Conservation (phyloP, 2,888 invertebrate genomes). For the Nysson spinosus region DNA sequence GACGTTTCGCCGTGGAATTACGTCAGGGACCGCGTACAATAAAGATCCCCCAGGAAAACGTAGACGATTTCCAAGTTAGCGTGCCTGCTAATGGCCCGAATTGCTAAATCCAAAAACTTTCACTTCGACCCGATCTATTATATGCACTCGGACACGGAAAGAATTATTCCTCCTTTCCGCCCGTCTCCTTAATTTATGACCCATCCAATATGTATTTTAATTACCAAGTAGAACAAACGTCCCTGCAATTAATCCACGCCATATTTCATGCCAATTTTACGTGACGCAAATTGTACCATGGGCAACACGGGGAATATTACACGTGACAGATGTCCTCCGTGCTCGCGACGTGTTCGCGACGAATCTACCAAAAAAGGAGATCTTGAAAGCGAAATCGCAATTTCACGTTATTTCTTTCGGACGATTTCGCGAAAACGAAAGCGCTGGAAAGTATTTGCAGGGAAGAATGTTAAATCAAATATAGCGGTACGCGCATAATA, state of each 20-base stretch:
- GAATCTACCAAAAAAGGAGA: conserved; percentile 31
- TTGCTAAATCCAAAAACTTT: conserved; percentile 58
- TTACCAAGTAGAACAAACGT: conserved; percentile 12
- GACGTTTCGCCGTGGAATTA: conserved; percentile 46
- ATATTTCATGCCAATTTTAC: conserved; percentile 18
- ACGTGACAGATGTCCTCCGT: conserved; percentile 30
- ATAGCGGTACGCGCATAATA: no score
- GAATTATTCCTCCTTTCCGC: not conserved
- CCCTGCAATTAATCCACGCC: conserved; percentile 34
- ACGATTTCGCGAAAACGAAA: conserved; percentile 34
- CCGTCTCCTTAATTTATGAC: not conserved
- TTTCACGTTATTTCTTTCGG: no score
- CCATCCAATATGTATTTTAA: conserved; percentile 11
- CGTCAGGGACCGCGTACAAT: conserved; percentile 40
- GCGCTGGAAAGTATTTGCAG: conserved; percentile 46
- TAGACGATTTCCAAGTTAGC: conserved; percentile 43
- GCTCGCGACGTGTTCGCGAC: conserved; percentile 18
- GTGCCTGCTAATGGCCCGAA: conserved; percentile 47
- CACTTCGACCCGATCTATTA: conserved; percentile 49
- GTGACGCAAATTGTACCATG: not conserved
- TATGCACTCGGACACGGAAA: conserved; percentile 12
- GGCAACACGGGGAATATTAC: conserved; percentile 21
- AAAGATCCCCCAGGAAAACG: conserved; percentile 51
- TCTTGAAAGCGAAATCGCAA: conserved; percentile 44
- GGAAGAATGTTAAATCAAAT: no score